phyloP scores from a whole-genome alignment of 2,113 vertebrate species.

The Kryptolebias marmoratus region DNA sequence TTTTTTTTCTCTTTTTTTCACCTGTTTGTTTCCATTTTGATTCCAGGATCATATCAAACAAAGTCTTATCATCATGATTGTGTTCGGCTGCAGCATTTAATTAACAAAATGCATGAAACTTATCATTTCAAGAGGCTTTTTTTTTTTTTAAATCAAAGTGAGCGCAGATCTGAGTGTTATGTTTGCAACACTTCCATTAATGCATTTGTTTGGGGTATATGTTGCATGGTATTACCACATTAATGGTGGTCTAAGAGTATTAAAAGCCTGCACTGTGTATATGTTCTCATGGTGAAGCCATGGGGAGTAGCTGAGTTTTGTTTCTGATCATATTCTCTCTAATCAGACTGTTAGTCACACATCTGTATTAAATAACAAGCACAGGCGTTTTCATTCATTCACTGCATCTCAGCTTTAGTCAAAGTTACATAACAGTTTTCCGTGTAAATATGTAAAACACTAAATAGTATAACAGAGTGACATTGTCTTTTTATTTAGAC shows the following conservation, averaged over 20 bases:
- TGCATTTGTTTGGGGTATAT: slow-evolving; percentile 1
- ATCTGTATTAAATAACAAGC: slow-evolving; percentile 32
- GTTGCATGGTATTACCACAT: slow-evolving; percentile 36
- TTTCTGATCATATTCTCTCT: slow-evolving; percentile 12
- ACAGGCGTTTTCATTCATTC: slow-evolving; percentile 9
- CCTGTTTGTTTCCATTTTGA: slow-evolving; percentile 40
- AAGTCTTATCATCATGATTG: slow-evolving; percentile 15
- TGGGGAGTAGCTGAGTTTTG: slow-evolving; percentile 29
- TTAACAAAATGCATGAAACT: slow-evolving; percentile 38
- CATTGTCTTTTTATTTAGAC: slow-evolving; percentile 73
- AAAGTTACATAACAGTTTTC: slow-evolving; percentile 44
- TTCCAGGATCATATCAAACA: slow-evolving; percentile 33
- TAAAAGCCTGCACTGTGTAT: slow-evolving; percentile 31
- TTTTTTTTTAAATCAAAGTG: background rate
- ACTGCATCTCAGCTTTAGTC: slow-evolving; percentile 30
- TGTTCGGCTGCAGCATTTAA: slow-evolving; percentile 30
- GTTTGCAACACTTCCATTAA: slow-evolving; percentile 10
- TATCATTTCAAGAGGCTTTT: slow-evolving; percentile 9
- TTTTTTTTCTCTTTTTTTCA: background rate
- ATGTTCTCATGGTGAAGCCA: slow-evolving; percentile 13
- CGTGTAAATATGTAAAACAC: slow-evolving; percentile 80
- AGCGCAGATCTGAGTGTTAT: background rate
- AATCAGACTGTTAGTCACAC: slow-evolving; percentile 60
- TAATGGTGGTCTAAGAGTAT: slow-evolving; percentile 31
- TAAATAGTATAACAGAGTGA: slow-evolving; percentile 72